These are phyloP conservation scores for Ictalurus furcatus DNA, from an alignment of 2,113 vertebrate genomes.

Conservation along the genomic window DNA sequence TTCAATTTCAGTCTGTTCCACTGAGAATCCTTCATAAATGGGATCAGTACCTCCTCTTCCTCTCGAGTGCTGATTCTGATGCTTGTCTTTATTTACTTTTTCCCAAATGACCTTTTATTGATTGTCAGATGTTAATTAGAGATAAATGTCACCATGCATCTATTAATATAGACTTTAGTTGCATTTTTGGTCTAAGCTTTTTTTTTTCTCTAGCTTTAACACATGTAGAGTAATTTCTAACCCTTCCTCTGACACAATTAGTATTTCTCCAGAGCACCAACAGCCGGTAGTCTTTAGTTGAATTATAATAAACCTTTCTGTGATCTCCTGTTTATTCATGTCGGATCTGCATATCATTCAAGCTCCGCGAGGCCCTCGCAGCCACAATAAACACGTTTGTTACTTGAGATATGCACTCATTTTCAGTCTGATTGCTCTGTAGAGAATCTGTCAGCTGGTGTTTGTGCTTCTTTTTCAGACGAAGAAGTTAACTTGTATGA, in stretches of 20 bases:
- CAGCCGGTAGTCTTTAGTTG: not conserved
- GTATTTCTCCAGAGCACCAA: not conserved
- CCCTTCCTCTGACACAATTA: not conserved
- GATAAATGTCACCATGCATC: not conserved
- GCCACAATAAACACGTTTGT: constrained; percentile 19
- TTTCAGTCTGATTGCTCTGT: constrained; percentile 7
- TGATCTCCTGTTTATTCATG: constrained; percentile 16
- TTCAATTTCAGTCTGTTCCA: not conserved
- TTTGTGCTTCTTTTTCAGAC: not conserved
- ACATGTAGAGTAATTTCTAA: not conserved
- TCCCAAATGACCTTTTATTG: not conserved
- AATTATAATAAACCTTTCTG: constrained; percentile 9
- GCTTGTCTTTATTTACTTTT: not conserved
- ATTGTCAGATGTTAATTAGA: not conserved
- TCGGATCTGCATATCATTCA: constrained; percentile 8
- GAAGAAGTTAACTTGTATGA: not conserved
- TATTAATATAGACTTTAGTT: not conserved
- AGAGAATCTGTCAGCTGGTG: constrained; percentile 10
- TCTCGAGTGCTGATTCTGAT: not conserved
- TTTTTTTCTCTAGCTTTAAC: not conserved
- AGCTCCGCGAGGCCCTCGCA: not conserved
- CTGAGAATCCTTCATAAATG: not conserved
- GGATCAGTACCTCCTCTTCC: too few relatives aligned
- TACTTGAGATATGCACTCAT: constrained; percentile 1
- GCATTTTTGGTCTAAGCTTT: not conserved